phyloP scores from a whole-genome alignment of 1,140 invertebrate species.

The Drosophila parabipectinata region DNA sequence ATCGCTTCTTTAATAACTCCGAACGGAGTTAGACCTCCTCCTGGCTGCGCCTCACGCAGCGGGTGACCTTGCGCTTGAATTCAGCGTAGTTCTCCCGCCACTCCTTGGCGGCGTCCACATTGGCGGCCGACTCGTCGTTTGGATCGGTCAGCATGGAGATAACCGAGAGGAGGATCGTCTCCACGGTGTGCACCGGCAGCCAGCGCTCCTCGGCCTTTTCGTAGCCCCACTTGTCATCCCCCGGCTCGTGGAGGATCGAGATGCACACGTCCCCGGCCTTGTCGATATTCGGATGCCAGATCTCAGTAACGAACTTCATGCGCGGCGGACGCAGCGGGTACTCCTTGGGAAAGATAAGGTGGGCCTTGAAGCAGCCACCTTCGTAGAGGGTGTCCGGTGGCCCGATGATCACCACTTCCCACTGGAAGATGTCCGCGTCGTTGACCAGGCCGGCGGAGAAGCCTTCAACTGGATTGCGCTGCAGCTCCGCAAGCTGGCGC shows the following conservation, averaged over 20 bases:
- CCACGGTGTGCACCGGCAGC: conserved; percentile 99
- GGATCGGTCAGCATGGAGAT: conserved; percentile 99
- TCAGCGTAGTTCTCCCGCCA: conserved; percentile 93
- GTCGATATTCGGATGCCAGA: conserved; percentile 99
- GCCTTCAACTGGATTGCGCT: conserved; percentile 92
- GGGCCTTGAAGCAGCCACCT: conserved; percentile 98
- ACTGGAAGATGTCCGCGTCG: conserved; percentile 97
- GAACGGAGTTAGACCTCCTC: conserved; percentile 52
- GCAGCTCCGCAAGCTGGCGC: conserved; percentile 97
- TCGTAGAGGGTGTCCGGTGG: conserved; percentile 99
- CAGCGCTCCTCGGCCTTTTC: conserved; percentile 99
- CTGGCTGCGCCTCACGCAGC: conserved; percentile 95
- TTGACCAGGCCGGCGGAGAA: conserved; percentile 99
- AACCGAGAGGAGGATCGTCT: conserved; percentile 98
- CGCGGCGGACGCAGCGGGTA: conserved; percentile 98
- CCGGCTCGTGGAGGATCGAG: conserved; percentile 99
- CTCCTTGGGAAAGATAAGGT: conserved; percentile 98
- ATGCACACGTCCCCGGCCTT: conserved; percentile 99
- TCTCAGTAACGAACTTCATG: conserved; percentile 99
- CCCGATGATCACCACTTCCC: conserved; percentile 99
- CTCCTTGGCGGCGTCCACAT: conserved; percentile 96
- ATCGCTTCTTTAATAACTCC: background rate
- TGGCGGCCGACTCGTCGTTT: conserved; percentile 99
- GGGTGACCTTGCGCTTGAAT: conserved; percentile 98
- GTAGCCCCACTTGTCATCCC: conserved; percentile 97